Evolutionary conservation across 2,888 invertebrate genomes (phyloP).

Genomic region (Chymomyza procnemis): DNA sequence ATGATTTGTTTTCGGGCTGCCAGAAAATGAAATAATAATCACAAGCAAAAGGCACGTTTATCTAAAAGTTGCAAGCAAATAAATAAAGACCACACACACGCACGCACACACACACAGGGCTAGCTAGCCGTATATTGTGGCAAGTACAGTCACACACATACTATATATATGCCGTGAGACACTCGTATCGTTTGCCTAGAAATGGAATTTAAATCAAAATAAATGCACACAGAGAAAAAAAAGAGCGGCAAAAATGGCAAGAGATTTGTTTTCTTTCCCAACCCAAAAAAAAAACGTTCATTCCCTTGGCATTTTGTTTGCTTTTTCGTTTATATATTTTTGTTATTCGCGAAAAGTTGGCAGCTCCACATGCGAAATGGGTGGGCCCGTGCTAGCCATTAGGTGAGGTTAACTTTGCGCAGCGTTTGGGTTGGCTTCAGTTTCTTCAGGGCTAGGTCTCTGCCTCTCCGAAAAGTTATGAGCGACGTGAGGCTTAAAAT

Average conservation of each 20-base stretch:
- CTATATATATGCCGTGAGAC: neutral
- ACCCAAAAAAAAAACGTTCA: neutral
- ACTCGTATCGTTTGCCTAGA: slow-evolving; percentile 5
- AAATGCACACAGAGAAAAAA: slow-evolving; percentile 27
- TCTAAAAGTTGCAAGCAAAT: slow-evolving; percentile 17
- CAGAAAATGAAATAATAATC: slow-evolving; percentile 40
- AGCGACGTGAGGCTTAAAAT: slow-evolving; percentile 32
- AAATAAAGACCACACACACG: neutral
- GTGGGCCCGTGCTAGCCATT: neutral
- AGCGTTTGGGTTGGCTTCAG: too few relatives aligned
- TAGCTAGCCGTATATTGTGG: neutral
- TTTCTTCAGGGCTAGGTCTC: neutral
- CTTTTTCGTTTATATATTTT: slow-evolving; percentile 17
- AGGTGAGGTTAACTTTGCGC: neutral
- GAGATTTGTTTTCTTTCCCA: slow-evolving; percentile 9
- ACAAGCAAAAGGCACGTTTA: neutral
- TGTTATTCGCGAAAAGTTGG: slow-evolving; percentile 4
- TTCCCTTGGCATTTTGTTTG: slow-evolving; percentile 39
- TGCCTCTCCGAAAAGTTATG: slow-evolving; percentile 29
- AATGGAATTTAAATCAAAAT: slow-evolving; percentile 57
- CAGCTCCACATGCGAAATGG: neutral
- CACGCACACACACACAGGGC: neutral
- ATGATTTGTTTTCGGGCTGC: slow-evolving; percentile 23
- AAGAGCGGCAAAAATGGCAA: slow-evolving; percentile 6
- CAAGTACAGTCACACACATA: neutral